Conservation (phyloP, 2,797 vertebrate genomes). For the Botia almorhae region DNA sequence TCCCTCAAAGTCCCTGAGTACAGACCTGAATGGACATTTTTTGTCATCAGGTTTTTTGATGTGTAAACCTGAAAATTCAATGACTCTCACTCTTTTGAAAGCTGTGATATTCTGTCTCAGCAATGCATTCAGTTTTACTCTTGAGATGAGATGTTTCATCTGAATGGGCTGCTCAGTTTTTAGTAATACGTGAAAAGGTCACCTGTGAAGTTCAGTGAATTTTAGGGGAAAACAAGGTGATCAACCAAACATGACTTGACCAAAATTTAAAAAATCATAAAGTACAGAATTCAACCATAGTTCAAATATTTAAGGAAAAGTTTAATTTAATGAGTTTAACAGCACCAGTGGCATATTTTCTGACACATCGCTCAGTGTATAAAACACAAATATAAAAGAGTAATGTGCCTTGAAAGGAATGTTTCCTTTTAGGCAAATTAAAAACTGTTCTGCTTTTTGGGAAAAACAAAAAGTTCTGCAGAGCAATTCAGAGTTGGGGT, state of each 20-base stretch:
- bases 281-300: neutral
- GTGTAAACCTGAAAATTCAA: slow-evolving; percentile 26
- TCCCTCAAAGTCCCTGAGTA: slow-evolving; percentile 6
- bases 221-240: slow-evolving; percentile 22
- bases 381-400: too few species aligned
- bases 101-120: neutral
- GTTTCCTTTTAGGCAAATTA: too few species aligned
- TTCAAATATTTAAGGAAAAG: neutral
- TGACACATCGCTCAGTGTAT: too few species aligned
- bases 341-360: too few species aligned
- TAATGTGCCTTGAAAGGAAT: too few species aligned
- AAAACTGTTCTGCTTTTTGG: too few species aligned
- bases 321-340: too few species aligned
- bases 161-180: neutral
- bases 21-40: neutral
- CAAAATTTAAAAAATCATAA: neutral
- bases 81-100: neutral
- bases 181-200: slow-evolving; percentile 9
- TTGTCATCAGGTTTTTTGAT: slow-evolving; percentile 26
- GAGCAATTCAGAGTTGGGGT: neutral
- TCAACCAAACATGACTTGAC: neutral
- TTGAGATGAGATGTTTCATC: slow-evolving; percentile 22
- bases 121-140: slow-evolving; percentile 15
- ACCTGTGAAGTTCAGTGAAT: slow-evolving; percentile 2
- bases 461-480: neutral